Percentiles rank a stretch among this genome's conserved stretches.
These are phyloP conservation scores for Pangasius djambal DNA, from an alignment of 2,797 vertebrate species.

Conservation along the genomic window DNA sequence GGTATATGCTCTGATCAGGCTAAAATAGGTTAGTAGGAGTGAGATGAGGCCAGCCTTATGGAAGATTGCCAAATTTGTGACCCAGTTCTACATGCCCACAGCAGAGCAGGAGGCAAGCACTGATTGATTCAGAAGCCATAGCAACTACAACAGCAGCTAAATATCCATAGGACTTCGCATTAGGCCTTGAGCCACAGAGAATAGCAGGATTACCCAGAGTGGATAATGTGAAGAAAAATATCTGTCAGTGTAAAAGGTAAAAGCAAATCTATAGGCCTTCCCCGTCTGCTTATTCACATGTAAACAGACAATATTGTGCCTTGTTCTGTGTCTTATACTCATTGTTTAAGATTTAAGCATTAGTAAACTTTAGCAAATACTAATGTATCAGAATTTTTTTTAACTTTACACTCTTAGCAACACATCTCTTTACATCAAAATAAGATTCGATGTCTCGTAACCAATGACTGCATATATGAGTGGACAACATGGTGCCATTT, in stretches of 20 bases:
- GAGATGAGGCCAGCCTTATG: constrained; percentile 19
- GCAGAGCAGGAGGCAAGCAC: constrained; percentile 6
- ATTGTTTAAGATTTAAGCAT: neutral
- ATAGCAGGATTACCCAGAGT: neutral
- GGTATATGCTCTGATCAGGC: neutral
- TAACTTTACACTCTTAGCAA: neutral
- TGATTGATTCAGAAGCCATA: constrained; percentile 33
- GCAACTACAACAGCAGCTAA: constrained; percentile 23
- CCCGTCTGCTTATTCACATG: neutral
- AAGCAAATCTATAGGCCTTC: neutral
- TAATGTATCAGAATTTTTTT: neutral
- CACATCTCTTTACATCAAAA: neutral
- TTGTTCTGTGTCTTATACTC: neutral
- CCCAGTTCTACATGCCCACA: constrained; percentile 44
- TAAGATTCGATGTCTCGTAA: neutral
- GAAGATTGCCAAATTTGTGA: constrained; percentile 42
- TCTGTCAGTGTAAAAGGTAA: neutral
- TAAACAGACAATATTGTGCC: neutral
- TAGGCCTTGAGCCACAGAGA: neutral
- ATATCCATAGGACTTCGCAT: neutral
- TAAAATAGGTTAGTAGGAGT: constrained; percentile 38
- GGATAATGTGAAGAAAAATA: neutral
- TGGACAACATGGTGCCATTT: neutral
- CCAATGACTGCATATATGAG: neutral
- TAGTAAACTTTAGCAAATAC: neutral